Evolutionary conservation across 2,888 invertebrate species (phyloP), one percentile per base, ranked within the genome.

Genomic region (Rhimphoctona megacephalus): DNA sequence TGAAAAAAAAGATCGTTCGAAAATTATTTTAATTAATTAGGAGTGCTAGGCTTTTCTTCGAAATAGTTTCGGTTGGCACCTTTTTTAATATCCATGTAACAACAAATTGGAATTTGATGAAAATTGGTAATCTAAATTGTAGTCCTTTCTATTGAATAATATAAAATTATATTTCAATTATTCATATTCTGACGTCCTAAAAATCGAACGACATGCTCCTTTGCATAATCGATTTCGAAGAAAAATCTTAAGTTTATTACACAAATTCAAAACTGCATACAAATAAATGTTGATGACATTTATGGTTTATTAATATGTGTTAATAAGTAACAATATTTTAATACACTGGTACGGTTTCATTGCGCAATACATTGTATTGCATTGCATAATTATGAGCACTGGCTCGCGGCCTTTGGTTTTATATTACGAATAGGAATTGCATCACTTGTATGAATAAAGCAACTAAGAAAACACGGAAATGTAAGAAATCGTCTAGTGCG

Each of bases 361-460:
- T 39, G 39, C 39, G 39, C 39, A 39, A 39, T 79, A 73, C 52
- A 43, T 39, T 54, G 66, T 77, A 83, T 84, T 54, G 33, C 49
- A 69, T 86, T 86, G 81, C 86, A 81, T 81, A 85, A 86, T 86
- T 81, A 70, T 76, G 79, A 49, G 57, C 39, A 39, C 9, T 3
- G 39, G 9, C 82, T 78, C 84, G 80, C 64, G 81, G 76, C 77
- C 81, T 78, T 78, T 64, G 78, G 86, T 86, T 86, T 86, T 81
- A 52, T 79, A 82, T 86, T 85, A 86, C 86, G 67, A 78, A 73
- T 46, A 69, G 54, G 69, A 11, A 74, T 86, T 86, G 81, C 86
- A 64, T 86, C 74, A 76, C 69, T 74, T n/a, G 25, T 43, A 67
- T 67, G 54, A 14, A 54, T 66, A 49, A 67, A 39, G 61, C 22